These are phyloP conservation scores for Chionis minor DNA, from an alignment of 2,113 vertebrate genomes.

Conservation along the genomic window DNA sequence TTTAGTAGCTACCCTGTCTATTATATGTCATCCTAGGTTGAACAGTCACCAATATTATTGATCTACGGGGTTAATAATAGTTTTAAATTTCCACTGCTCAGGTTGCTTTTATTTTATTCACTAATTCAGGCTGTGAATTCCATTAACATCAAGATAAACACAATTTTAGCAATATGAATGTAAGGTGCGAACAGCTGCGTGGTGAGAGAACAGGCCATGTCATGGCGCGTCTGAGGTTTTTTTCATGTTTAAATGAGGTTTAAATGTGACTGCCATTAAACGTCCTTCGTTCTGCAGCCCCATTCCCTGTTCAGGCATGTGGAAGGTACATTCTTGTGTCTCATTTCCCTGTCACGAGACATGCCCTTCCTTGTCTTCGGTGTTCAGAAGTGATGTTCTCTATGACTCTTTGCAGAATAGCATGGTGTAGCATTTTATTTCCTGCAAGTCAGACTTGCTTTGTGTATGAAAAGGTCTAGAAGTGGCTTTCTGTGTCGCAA, in stretches of 20 bases:
- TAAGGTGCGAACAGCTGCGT: not conserved
- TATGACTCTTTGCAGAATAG: not conserved
- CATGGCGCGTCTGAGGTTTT: not conserved
- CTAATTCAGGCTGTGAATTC: not conserved
- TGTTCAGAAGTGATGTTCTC: not conserved
- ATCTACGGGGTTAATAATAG: not conserved
- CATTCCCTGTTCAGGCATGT: not conserved
- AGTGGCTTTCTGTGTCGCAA: not conserved
- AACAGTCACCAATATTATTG: not conserved
- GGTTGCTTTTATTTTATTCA: not conserved
- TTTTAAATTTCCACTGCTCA: not conserved
- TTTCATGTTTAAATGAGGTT: not conserved
- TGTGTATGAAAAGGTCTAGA: not conserved
- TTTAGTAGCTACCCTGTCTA: not conserved
- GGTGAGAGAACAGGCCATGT: not conserved
- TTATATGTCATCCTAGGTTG: not conserved
- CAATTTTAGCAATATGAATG: not conserved
- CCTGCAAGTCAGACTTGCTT: not conserved
- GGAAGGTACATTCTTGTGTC: not conserved
- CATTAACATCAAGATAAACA: not conserved
- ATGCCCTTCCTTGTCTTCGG: not conserved
- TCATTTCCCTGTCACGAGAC: not conserved
- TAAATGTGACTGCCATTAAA: rapidly evolving
- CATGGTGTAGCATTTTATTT: not conserved
- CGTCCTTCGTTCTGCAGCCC: not conserved